These are phyloP conservation scores for Pongo abelii DNA, from an alignment of 2,113 vertebrate genomes.

Conservation along the genomic window DNA sequence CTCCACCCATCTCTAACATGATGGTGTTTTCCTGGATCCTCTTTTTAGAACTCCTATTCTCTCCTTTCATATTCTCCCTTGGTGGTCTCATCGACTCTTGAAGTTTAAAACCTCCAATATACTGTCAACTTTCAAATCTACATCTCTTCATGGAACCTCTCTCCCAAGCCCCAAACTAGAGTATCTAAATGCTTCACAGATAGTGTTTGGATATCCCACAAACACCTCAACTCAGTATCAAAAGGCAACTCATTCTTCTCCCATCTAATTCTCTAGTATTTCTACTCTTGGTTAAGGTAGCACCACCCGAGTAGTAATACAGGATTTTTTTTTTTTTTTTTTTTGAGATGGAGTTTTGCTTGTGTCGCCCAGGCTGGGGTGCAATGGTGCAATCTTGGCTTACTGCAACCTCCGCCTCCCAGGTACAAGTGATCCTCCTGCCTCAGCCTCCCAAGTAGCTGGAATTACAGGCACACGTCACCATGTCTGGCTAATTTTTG, in stretches of 20 bases:
- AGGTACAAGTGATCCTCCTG: too few species aligned
- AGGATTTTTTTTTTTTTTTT: not conserved
- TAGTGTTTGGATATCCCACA: not conserved
- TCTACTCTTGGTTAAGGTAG: not conserved
- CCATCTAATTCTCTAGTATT: not conserved
- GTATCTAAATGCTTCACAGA: not conserved
- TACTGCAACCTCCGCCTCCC: too few species aligned
- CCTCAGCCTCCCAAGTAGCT: too few species aligned
- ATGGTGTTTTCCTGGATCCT: not conserved
- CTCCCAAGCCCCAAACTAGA: not conserved
- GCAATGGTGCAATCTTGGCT: too few species aligned
- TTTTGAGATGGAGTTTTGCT: too few species aligned
- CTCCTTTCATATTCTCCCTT: not conserved
- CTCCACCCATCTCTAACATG: not conserved
- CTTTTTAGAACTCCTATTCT: not conserved
- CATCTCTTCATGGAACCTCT: not conserved
- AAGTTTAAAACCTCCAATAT: not conserved
- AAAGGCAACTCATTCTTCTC: not conserved
- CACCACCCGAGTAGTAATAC: not conserved
- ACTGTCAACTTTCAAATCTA: not conserved
- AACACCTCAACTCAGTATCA: not conserved
- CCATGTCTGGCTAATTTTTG: too few species aligned
- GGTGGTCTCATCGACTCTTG: not conserved
- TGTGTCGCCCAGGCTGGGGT: too few species aligned
- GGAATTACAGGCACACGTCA: too few species aligned